These are phyloP conservation scores for Chrysina gloriosa DNA, from an alignment of 2,888 invertebrate species.

Conservation along the genomic window DNA sequence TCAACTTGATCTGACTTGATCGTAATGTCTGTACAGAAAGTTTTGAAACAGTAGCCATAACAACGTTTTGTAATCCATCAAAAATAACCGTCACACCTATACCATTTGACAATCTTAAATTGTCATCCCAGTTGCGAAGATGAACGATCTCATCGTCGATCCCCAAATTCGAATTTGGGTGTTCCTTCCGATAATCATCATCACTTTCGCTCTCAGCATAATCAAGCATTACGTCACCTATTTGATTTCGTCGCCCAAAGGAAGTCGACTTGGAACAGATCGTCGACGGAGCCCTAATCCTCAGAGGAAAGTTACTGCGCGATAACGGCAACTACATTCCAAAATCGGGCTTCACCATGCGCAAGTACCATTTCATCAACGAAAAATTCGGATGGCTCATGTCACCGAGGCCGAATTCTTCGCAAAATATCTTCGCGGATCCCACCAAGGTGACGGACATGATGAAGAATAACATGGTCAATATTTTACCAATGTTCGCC, in stretches of 20 bases:
- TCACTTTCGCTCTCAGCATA: slow-evolving; percentile 97
- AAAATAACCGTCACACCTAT: no score
- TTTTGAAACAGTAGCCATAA: no score
- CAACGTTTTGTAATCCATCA: no score
- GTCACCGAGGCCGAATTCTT: slow-evolving; percentile 82
- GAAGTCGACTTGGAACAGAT: slow-evolving; percentile 93
- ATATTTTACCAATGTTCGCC: slow-evolving; percentile 96
- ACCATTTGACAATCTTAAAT: no score
- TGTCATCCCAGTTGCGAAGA: background rate
- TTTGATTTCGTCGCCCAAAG: slow-evolving; percentile 87
- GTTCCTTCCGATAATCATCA: slow-evolving; percentile 97
- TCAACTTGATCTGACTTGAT: no score
- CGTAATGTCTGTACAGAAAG: no score
- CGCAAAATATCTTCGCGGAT: slow-evolving; percentile 65
- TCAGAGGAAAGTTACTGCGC: slow-evolving; percentile 86
- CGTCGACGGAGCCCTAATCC: slow-evolving; percentile 94
- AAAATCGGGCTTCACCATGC: slow-evolving; percentile 87
- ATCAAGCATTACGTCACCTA: slow-evolving; percentile 97
- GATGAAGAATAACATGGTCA: slow-evolving; percentile 96
- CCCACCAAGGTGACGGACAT: slow-evolving; percentile 96
- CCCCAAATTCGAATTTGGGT: slow-evolving; percentile 98
- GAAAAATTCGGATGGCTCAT: slow-evolving; percentile 87
- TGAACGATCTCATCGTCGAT: slow-evolving; percentile 88
- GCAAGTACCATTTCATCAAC: slow-evolving; percentile 92
- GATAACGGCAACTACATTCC: slow-evolving; percentile 97